Conservation (phyloP, 2,888 invertebrate genomes). For the Phortica magna region DNA sequence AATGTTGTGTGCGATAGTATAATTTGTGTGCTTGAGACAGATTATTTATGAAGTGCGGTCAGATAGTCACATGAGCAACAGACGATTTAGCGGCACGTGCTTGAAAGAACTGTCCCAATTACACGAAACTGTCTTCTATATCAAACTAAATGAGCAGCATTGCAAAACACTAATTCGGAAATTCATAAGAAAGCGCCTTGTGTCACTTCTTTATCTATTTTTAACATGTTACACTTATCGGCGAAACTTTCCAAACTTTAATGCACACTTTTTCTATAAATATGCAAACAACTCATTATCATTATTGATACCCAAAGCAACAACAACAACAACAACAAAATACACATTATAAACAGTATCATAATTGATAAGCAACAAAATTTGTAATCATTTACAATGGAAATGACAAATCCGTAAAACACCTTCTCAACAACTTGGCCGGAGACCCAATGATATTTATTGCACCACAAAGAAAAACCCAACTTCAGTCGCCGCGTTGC, state of each 20-base stretch:
- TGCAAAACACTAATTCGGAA: no score
- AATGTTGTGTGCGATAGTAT: neutral
- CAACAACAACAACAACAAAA: neutral
- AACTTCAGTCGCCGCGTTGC: neutral
- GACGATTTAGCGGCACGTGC: neutral
- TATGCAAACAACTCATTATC: slow-evolving; percentile 4
- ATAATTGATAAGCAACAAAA: slow-evolving; percentile 15
- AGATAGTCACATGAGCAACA: neutral
- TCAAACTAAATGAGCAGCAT: no score
- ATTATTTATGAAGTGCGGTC: neutral
- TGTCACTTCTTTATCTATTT: no score
- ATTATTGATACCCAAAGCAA: neutral
- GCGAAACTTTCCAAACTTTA: neutral
- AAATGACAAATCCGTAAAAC: neutral
- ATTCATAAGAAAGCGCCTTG: no score
- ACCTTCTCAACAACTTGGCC: no score
- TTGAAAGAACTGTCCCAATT: neutral
- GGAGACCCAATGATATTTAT: neutral
- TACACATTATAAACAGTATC: neutral
- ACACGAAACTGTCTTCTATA: no score
- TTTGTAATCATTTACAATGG: slow-evolving; percentile 15
- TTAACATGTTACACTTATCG: neutral
- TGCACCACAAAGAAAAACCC: no score
- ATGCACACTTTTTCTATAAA: neutral
- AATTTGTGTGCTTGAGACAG: neutral